Conservation (phyloP, 2,888 invertebrate genomes). For the Hirtodrosophila alboralis region DNA sequence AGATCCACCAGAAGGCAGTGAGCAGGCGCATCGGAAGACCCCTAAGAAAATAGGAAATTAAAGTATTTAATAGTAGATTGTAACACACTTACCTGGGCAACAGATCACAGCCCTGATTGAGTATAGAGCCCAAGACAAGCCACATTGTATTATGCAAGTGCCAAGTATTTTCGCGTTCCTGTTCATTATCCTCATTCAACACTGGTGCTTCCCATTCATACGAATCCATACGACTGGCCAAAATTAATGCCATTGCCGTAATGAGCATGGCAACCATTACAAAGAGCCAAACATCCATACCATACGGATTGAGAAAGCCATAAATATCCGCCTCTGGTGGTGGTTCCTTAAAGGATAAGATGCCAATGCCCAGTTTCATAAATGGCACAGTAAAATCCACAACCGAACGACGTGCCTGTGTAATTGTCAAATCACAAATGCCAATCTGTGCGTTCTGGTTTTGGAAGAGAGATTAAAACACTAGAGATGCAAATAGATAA, state of each 20-base stretch:
- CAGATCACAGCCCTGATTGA: conserved; percentile 96
- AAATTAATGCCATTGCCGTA: conserved; percentile 91
- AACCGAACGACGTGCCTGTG: conserved; percentile 93
- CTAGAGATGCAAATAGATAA: too few relatives aligned
- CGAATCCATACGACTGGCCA: conserved; percentile 86
- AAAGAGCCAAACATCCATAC: conserved; percentile 94
- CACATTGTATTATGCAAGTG: conserved; percentile 94
- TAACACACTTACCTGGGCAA: conserved; percentile 89
- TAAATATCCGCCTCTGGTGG: conserved; percentile 91
- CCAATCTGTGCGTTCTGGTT: conserved; percentile 95
- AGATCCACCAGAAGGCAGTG: conserved; percentile 93
- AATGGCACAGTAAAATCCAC: conserved; percentile 99
- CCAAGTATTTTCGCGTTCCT: conserved; percentile 95
- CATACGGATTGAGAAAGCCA: conserved; percentile 94
- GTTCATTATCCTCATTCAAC: conserved; percentile 91
- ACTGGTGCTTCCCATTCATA: conserved; percentile 96
- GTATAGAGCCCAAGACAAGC: conserved; percentile 95
- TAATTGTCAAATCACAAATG: conserved; percentile 98
- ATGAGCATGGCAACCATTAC: conserved; percentile 93
- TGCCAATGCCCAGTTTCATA: conserved; percentile 97
- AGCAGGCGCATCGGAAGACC: conserved; percentile 91
- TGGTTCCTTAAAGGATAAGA: conserved; percentile 90
- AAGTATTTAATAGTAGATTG: neutral
- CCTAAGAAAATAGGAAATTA: conserved; percentile 84
- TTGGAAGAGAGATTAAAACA: neutral